Base-by-base conservation (phyloP, 2,113 vertebrate species). In the Opisthocomus hoazin region DNA sequence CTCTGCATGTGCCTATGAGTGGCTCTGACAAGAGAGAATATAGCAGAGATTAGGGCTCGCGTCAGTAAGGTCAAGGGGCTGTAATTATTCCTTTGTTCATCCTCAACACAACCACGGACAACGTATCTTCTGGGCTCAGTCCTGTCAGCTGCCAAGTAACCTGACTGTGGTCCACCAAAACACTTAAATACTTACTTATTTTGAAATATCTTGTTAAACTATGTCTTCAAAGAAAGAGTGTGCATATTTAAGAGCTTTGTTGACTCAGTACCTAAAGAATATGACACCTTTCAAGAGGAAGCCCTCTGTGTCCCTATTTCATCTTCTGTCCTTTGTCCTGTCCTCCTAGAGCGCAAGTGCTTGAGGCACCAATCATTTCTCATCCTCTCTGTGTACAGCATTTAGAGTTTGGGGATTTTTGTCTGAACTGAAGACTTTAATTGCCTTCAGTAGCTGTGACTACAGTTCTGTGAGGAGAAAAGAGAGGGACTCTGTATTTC, bases 281-380 rank as follows among this genome's bases (percentile, higher is more conserved):
- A 37, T 24, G 64, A 17, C 11, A 2, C 51, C 84, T 89, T 92
- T 96, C 73, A 89, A 81, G 48, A 79, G 34, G 15, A 74, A 84
- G 36, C 64, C 58, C 43, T 96, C 45, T 78, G 46, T 87, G 57
- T 24, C 36, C 34, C 17, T 87, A 23, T 90, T 92, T 95, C 69
- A 93, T 90, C 69, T 95, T 95, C 79, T 86, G 73, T 84, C 88
- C 56, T 91, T 96, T 90, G 65, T 93, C 71, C 61, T 82, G 54
- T 82, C 64, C 70, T 92, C 73, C 78, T 45, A 37, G 68, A 86
- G 29, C 1, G 0, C 48, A 82, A 75, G 41, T 79, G 76, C 84
- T 94, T 61, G 77, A 90, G 77, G 73, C 86, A 89, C 68, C 76
- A 93, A 73, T 77, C 48, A 89, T 81, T 92, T 70, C 60, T 92